phyloP scores from a whole-genome alignment of 2,113 vertebrate species.

The Mirounga angustirostris region DNA sequence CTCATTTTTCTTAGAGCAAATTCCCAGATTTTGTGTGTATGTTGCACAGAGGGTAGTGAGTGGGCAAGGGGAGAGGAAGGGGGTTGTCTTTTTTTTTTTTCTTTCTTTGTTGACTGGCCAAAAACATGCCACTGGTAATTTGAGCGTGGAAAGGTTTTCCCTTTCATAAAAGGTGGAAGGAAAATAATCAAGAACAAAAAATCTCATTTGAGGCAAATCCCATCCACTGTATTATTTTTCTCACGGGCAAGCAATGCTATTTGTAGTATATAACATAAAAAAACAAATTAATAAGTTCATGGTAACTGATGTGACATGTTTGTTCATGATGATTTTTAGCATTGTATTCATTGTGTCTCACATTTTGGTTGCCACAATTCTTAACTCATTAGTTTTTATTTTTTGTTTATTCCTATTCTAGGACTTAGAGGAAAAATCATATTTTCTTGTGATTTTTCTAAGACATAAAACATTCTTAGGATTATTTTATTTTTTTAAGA shows the following conservation, averaged over 20 bases:
- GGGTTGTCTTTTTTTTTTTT: neutral
- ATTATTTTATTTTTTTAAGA: neutral
- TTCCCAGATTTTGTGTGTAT: neutral
- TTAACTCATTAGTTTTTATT: neutral
- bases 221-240: neutral
- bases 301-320: neutral
- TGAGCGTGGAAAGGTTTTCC: neutral
- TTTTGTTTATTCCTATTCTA: constrained; percentile 5
- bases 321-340: neutral
- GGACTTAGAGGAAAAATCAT: neutral
- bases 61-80: neutral
- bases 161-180: neutral
- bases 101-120: neutral
- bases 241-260: neutral
- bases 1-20: neutral
- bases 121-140: neutral
- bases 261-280: neutral
- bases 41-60: neutral
- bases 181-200: neutral
- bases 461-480: neutral
- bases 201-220: neutral
- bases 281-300: neutral
- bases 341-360: neutral
- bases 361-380: constrained; percentile 12
- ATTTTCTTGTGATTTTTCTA: constrained; percentile 32